Evolutionary conservation across 2,113 vertebrate species (phyloP).

Genomic region (Struthio camelus): DNA sequence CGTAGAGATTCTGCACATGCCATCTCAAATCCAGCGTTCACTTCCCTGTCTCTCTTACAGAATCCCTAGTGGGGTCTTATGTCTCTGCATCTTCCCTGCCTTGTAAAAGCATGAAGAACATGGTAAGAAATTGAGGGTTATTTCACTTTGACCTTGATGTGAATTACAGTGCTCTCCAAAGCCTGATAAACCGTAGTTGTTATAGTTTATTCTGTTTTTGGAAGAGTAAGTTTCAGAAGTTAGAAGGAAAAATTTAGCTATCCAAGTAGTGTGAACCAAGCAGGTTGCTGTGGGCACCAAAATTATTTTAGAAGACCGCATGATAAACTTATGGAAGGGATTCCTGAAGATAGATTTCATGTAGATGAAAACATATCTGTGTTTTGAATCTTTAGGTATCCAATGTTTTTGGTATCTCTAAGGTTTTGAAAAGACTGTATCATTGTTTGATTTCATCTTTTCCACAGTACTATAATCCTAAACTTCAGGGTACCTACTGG

Average conservation of each 20-base stretch:
- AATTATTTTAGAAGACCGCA: neutral
- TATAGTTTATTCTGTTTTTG: neutral
- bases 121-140: neutral
- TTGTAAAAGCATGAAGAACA: neutral
- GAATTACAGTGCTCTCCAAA: neutral
- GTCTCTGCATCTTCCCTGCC: neutral
- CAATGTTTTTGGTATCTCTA: neutral
- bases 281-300: neutral
- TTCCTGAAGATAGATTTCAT: neutral
- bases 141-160: neutral
- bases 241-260: neutral
- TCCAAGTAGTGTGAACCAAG: neutral
- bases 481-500: neutral
- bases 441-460: neutral
- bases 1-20: neutral
- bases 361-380: neutral
- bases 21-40: neutral
- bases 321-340: neutral
- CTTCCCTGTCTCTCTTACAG: neutral
- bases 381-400: neutral
- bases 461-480: neutral
- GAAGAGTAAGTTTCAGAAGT: neutral
- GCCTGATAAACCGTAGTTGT: neutral
- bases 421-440: neutral
- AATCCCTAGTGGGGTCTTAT: neutral